Base-by-base conservation (phyloP, 2,888 invertebrate species). In the Rhabditoides inermis region DNA sequence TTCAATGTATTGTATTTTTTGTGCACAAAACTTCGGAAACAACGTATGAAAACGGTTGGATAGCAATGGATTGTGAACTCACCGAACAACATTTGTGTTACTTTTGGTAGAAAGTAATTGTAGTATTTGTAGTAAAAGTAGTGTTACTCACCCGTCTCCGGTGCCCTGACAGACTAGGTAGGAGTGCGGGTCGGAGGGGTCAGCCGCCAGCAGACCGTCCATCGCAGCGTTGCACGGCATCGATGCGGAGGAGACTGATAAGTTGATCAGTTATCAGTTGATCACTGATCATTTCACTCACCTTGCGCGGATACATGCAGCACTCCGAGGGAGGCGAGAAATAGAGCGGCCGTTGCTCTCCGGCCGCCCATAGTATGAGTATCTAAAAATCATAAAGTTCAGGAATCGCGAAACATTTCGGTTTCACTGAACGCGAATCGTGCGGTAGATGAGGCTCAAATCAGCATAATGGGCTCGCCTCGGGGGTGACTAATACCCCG, bases 151-250 rank as follows among this genome's bases (percentile, higher is more conserved):
- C 70, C 70, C 69, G 35, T 66, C 62, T 28, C 65, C 72, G 35
- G 67, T 65, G 30, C 61, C 58, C 20, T 59, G 61, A 56, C 73
- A 73, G 49, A 62, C 60, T 52, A 73, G 57, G 51, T 69, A 73
- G 12, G 73, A 66, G n/a, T 56, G 56, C 36, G 60, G 57, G 53
- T 69, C 67, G 46, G 65, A 59, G 30, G 74, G 69, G 52, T 73
- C 69, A n/a, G 63, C 63, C 37, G 70, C 66, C 27, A 73, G 60
- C 7, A 73, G 56, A 18, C 68, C 65, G 51, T 72, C 69, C 22
- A 64, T 50, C 30, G 70, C 70, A 18, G 64, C 63, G 45, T 73
- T 69, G 50, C 72, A 72, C 28, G 72, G 72, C 49, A 57, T n/a
- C n/a, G n/a, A n/a, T n/a, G n/a, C n/a, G n/a, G n/a, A n/a, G n/a